These are phyloP conservation scores for Stenichneumon culpator DNA, from an alignment of 2,888 invertebrate species.

Conservation along the genomic window DNA sequence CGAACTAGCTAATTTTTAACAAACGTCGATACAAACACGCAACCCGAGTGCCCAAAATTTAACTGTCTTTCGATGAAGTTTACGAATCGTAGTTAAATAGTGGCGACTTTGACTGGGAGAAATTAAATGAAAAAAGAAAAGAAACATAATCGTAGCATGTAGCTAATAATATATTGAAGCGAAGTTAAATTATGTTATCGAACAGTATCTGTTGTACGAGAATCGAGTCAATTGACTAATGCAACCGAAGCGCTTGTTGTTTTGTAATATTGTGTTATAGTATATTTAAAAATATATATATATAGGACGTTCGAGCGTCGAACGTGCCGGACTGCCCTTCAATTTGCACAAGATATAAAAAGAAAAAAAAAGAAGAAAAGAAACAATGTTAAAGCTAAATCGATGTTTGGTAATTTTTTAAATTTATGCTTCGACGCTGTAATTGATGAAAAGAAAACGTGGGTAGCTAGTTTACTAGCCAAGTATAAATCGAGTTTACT, in stretches of 20 bases:
- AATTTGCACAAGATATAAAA: slow-evolving; percentile 50
- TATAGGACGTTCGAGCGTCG: slow-evolving; percentile 70
- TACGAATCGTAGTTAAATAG: neutral
- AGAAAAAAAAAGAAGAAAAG: slow-evolving; percentile 22
- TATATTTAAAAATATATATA: slow-evolving; percentile 83
- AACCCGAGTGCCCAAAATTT: neutral
- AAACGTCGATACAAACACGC: slow-evolving; percentile 57
- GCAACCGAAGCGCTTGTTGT: slow-evolving; percentile 83
- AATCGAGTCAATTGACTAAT: slow-evolving; percentile 77
- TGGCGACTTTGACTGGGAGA: neutral
- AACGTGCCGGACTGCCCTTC: slow-evolving; percentile 59
- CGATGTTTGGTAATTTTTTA: slow-evolving; percentile 64
- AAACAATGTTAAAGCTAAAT: slow-evolving; percentile 66
- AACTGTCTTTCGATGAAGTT: slow-evolving; percentile 13
- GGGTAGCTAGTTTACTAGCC: slow-evolving; percentile 60
- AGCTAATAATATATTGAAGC: slow-evolving; percentile 76
- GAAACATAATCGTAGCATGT: slow-evolving; percentile 77
- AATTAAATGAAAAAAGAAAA: slow-evolving; percentile 12
- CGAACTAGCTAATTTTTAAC: slow-evolving; percentile 79
- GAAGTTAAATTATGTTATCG: slow-evolving; percentile 80
- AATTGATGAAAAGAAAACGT: slow-evolving; percentile 59
- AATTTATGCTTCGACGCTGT: slow-evolving; percentile 68
- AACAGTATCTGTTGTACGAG: slow-evolving; percentile 67
- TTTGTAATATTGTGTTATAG: slow-evolving; percentile 84
- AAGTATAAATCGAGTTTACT: slow-evolving; percentile 62